Base-by-base conservation (phyloP, 2,888 invertebrate genomes). In the Silvanus unidentatus region DNA sequence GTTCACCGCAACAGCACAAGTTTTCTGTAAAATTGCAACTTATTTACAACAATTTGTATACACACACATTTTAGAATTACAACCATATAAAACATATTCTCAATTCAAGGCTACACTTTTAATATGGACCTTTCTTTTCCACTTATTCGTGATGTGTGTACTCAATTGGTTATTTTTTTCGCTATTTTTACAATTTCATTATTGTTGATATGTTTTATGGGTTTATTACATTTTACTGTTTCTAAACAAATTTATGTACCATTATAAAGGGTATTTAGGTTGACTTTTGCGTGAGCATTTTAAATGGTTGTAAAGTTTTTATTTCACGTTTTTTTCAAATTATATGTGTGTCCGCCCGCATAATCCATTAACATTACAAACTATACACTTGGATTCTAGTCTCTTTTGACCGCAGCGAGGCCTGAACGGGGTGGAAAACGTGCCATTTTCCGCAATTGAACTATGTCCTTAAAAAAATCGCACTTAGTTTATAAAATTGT, bases 71-170 rank as follows among this genome's bases (percentile, higher is more conserved):
- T n/a, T n/a, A 22, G 8, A 22, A 22, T 22, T 22, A 22, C n/a
- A 32, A 11, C 32, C 32, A 32, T 32, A 11, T 32, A 32, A 28
- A 32, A 22, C 22, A 22, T 22, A 22, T 22, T 50, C 42, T 46
- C 48, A 50, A 51, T 48, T 40, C 51, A 49, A 45, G 49, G 45
- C 42, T 42, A 16, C 34, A 40, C 11, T 37, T 45, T 47, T 51
- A 49, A 22, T 22, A 32, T 32, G 32, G 32, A 11, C 32, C 48
- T 49, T 48, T 44, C 51, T 51, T 48, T 42, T 49, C 43, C 47
- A 37, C 43, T 45, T 52, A 52, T 55, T 53, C 54, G 56, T 54
- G 56, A 53, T 55, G 49, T 54, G 52, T 53, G 43, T 53, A 39
- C 43, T 45, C 43, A 45, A 48, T 54, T 44, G 40, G 43, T 39